A percentile compares a stretch with the other conserved stretches of the same genome.
Conservation (phyloP, 2,797 vertebrate genomes). For the Silurus lanzhouensis region DNA sequence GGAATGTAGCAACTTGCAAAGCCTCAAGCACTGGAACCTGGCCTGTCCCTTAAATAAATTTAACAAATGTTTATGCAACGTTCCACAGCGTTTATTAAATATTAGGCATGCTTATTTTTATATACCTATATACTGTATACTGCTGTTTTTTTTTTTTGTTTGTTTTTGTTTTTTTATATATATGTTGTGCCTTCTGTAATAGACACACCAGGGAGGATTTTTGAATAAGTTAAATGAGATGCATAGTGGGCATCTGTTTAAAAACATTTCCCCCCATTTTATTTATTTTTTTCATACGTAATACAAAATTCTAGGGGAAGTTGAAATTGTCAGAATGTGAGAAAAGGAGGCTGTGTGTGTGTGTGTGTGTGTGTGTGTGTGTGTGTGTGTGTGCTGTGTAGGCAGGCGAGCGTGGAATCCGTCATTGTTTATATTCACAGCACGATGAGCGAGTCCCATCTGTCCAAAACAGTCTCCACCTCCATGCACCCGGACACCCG, state of each 20-base stretch:
- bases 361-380: constrained; percentile 32
- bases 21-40: constrained; percentile 57
- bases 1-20: constrained; percentile 61
- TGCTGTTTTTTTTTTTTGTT: constrained; percentile 32
- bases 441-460: constrained; percentile 57
- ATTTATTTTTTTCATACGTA: background rate
- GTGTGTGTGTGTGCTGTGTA: constrained; percentile 38
- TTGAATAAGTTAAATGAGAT: too few species aligned
- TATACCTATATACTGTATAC: constrained; percentile 56
- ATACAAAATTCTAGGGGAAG: background rate
- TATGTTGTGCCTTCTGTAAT: too few species aligned
- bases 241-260: too few species aligned
- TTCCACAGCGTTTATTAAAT: too few species aligned
- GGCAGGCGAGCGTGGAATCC: constrained; percentile 45
- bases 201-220: too few species aligned
- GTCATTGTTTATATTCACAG: constrained; percentile 71
- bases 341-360: constrained; percentile 45
- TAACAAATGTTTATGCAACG: constrained; percentile 49
- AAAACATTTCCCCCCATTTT: too few species aligned
- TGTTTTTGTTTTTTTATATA: too few species aligned
- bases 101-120: too few species aligned
- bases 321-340: background rate
- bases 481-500: constrained; percentile 59
- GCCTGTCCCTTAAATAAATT: constrained; percentile 72
- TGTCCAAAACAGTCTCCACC: constrained; percentile 67